Evolutionary conservation across 2,113 vertebrate species (phyloP), one percentile per base, ranked within the genome.

Genomic region (Daphoenositta chrysoptera): DNA sequence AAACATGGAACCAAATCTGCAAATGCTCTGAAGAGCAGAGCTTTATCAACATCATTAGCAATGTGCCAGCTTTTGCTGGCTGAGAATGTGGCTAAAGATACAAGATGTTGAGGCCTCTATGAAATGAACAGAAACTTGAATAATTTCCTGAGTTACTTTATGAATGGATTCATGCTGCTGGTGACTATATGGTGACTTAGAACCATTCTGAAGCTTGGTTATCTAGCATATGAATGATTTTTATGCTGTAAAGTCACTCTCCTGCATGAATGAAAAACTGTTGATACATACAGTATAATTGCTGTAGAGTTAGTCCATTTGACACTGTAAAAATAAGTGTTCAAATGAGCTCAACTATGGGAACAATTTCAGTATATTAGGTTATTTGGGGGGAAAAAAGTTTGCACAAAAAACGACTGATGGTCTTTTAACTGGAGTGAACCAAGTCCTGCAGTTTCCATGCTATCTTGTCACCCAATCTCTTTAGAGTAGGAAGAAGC

Each of bases 381-480:
- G 21, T 50, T 87, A 31, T 39, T 18, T 47, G 3, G 20, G 11
- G 5, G 4, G 0, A 40, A 22, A 6, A n/a, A 6, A 12, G 10
- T 8, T 51, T 88, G 22, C 37, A n/a, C 7, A 6, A n/a, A 69
- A 44, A 39, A 26, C 40, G 6, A 1, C 33, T 50, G 15, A 11
- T 44, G 14, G 14, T 63, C 7, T 71, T 90, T 65, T 53, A 56
- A 35, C 24, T 86, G 54, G 2, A 7, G 13, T 42, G 45, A 89
- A n/a, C 28, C 58, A 72, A 58, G 33, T 71, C 44, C n/a, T 82
- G 3, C 16, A 47, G 40, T 42, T 33, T 87, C 22, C 3, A 1
- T 61, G 17, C 28, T 40, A 1, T 42, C 15, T 78, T 0, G 0
- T 94, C 47, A 58, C 33, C 12, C 30, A 63, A 0, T 24, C 11